phyloP scores from a whole-genome alignment of 2,888 invertebrate genomes.

The Drosophila histrio region DNA sequence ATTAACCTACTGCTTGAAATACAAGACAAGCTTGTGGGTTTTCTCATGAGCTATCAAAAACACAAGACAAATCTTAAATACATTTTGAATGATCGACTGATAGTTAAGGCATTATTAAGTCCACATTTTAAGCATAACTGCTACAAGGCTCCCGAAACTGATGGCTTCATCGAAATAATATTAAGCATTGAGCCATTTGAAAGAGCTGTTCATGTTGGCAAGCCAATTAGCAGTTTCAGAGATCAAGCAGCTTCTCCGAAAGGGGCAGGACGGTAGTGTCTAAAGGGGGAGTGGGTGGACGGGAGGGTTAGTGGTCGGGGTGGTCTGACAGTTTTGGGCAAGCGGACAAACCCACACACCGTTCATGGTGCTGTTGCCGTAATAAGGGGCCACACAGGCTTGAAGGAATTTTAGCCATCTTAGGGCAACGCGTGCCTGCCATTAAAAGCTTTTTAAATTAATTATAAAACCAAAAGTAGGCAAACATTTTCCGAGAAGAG shows the following conservation, averaged over 20 bases:
- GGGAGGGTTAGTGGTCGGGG: background rate
- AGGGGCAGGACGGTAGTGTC: background rate
- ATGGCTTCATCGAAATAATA: conserved; percentile 4
- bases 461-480: conserved; percentile 76
- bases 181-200: conserved; percentile 7
- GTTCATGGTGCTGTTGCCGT: background rate
- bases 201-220: conserved; percentile 34
- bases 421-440: conserved; percentile 65
- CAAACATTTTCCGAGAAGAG: conserved; percentile 61
- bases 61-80: background rate
- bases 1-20: background rate
- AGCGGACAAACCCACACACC: background rate
- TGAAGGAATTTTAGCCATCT: conserved; percentile 21
- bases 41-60: background rate
- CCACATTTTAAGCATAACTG: background rate
- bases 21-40: background rate
- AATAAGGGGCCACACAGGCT: conserved; percentile 9
- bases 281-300: background rate
- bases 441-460: conserved; percentile 77
- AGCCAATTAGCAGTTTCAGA: conserved; percentile 54
- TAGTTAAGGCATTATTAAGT: background rate
- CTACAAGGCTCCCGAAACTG: background rate
- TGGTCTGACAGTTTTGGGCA: conserved; percentile 15
- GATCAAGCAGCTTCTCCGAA: conserved; percentile 27
- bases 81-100: background rate